Evolutionary conservation across 2,113 vertebrate genomes (phyloP).

Genomic region (Bubo bubo): DNA sequence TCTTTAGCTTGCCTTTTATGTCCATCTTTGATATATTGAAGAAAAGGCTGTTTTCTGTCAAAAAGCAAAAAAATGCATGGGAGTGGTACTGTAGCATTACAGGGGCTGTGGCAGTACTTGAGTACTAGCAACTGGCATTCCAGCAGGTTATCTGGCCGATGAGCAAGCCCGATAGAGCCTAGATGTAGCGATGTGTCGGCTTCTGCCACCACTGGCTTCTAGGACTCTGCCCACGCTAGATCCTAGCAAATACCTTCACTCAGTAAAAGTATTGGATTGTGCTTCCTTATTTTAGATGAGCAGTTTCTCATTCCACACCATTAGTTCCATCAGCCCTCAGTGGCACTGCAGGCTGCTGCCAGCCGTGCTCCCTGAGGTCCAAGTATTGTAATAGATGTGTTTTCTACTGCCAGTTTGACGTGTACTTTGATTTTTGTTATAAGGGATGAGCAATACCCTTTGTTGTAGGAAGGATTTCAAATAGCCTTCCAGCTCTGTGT

Average conservation of each 20-base stretch:
- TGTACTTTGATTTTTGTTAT: background rate
- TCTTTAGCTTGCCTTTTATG: background rate
- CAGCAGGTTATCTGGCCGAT: background rate
- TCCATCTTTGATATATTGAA: background rate
- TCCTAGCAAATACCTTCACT: background rate
- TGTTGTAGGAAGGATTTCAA: background rate
- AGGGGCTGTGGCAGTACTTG: background rate
- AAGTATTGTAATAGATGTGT: background rate
- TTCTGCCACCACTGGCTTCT: background rate
- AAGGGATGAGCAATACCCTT: background rate
- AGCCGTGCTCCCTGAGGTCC: background rate
- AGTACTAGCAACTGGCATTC: background rate
- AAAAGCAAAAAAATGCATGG: background rate
- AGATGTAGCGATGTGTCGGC: fast-evolving
- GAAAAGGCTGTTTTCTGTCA: background rate
- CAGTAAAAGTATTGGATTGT: background rate
- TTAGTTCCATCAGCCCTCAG: background rate
- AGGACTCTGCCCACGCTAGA: background rate
- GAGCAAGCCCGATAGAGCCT: background rate
- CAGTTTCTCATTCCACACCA: background rate
- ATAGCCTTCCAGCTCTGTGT: background rate
- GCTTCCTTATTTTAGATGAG: background rate
- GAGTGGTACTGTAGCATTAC: background rate
- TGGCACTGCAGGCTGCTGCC: background rate
- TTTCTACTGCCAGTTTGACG: background rate